Conservation (phyloP, 2,113 vertebrate species). For the Antechinus flavipes region DNA sequence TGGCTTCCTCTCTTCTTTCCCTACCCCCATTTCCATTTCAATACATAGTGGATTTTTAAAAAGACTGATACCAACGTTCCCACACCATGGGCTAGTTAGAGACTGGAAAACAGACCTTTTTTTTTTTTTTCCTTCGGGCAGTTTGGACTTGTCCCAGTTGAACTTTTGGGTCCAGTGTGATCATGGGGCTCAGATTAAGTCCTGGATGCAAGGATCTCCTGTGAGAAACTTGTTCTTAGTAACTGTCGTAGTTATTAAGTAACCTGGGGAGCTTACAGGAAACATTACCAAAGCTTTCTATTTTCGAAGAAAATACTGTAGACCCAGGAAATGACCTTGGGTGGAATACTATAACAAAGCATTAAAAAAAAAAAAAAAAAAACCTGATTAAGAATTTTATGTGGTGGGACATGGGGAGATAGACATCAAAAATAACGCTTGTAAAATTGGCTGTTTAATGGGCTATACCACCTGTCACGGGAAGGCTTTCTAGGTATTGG, state of each 20-base stretch:
- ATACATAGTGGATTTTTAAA: not conserved
- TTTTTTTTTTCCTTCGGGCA: conserved; percentile 45
- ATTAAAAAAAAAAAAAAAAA: not conserved
- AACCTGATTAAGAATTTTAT: not conserved
- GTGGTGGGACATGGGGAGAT: not conserved
- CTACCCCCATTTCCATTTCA: not conserved
- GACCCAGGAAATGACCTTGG: conserved; percentile 15
- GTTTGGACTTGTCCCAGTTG: not conserved
- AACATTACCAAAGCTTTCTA: conserved; percentile 54
- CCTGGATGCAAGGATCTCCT: not conserved
- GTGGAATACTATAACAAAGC: not conserved
- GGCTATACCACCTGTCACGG: not conserved
- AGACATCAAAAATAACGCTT: conserved; percentile 14
- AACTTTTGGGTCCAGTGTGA: conserved; percentile 49
- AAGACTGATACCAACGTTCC: not conserved
- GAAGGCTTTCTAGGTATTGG: not conserved
- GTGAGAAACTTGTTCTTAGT: conserved; percentile 35
- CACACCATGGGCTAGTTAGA: not conserved
- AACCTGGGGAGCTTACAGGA: conserved; percentile 57
- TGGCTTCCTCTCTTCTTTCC: not conserved
- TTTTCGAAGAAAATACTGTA: conserved; percentile 63
- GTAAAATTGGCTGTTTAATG: not conserved
- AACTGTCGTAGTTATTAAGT: conserved; percentile 66
- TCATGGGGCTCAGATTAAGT: conserved; percentile 62
- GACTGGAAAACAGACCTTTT: conserved; percentile 47